Percentiles rank a stretch among this genome's conserved stretches.
phyloP scores from a whole-genome alignment of 2,113 vertebrate species.

The Gambusia holbrooki region DNA sequence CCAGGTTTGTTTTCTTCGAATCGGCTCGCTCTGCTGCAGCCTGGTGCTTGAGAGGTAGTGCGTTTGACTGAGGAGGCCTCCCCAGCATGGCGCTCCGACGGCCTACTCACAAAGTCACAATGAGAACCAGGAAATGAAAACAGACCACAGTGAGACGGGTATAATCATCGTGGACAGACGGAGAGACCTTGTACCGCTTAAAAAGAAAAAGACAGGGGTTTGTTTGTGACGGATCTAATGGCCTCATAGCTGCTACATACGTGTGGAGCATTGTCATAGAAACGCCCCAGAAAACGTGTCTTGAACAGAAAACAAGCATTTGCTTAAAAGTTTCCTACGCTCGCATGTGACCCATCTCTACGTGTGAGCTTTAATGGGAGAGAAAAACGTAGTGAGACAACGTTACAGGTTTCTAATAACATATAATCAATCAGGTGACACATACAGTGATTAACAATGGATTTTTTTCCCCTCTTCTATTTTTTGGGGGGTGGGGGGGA shows the following conservation, averaged over 20 bases:
- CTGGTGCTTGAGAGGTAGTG: slow-evolving; percentile 59
- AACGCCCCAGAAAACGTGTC: slow-evolving; percentile 20
- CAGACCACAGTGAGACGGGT: slow-evolving; percentile 64
- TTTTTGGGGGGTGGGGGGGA: not conserved
- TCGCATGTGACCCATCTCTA: slow-evolving; percentile 40
- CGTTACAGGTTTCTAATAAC: slow-evolving; percentile 8
- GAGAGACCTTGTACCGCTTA: slow-evolving; percentile 34
- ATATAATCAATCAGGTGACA: slow-evolving; percentile 8
- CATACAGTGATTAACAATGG: slow-evolving; percentile 16
- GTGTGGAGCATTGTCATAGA: slow-evolving; percentile 51
- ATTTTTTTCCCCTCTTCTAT: not conserved
- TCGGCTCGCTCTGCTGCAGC: slow-evolving; percentile 39
- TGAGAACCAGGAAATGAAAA: slow-evolving; percentile 49
- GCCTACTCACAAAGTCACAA: slow-evolving; percentile 76
- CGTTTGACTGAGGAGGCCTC: slow-evolving; percentile 75
- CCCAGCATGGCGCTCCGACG: slow-evolving; percentile 69
- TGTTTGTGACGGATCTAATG: slow-evolving; percentile 26
- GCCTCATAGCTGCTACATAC: slow-evolving; percentile 75
- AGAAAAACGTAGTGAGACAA: not conserved
- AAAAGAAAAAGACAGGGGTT: slow-evolving; percentile 26
- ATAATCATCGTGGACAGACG: slow-evolving; percentile 49
- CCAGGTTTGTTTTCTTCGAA: slow-evolving; percentile 11
- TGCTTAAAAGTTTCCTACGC: slow-evolving; percentile 34
- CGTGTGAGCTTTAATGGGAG: slow-evolving; percentile 41
- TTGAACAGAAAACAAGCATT: slow-evolving; percentile 32